phyloP scores from a whole-genome alignment of 1,140 invertebrate genomes.

The Brachionus asplanchnoidis region DNA sequence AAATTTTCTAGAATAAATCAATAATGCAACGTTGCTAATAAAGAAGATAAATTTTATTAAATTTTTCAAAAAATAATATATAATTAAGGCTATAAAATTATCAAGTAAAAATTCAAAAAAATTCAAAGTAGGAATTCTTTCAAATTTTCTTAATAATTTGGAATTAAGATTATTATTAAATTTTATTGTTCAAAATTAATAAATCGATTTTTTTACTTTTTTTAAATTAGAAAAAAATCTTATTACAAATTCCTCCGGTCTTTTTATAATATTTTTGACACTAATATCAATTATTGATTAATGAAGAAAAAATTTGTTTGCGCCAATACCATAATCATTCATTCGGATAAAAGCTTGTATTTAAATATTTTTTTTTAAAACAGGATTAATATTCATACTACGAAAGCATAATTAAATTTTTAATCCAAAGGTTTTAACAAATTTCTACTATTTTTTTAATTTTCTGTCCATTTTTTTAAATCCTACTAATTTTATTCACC shows the following conservation, averaged over 20 bases:
- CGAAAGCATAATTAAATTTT: not conserved
- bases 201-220: too few relatives aligned
- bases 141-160: too few relatives aligned
- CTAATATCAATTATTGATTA: not conserved
- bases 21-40: too few relatives aligned
- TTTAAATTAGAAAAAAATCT: not conserved
- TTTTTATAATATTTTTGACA: not conserved
- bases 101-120: too few relatives aligned
- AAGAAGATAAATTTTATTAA: too few relatives aligned
- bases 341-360: not conserved
- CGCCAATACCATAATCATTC: not conserved
- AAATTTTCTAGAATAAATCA: too few relatives aligned
- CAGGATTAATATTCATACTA: not conserved
- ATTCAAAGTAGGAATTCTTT: too few relatives aligned
- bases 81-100: too few relatives aligned
- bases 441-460: not conserved
- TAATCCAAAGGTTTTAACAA: not conserved
- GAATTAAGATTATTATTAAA: too few relatives aligned
- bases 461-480: not conserved
- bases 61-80: too few relatives aligned
- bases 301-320: not conserved
- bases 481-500: not conserved
- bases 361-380: not conserved
- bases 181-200: not conserved
- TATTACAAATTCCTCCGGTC: not conserved